phyloP scores from a whole-genome alignment of 2,888 invertebrate species.

The Odontocolon sp. region DNA sequence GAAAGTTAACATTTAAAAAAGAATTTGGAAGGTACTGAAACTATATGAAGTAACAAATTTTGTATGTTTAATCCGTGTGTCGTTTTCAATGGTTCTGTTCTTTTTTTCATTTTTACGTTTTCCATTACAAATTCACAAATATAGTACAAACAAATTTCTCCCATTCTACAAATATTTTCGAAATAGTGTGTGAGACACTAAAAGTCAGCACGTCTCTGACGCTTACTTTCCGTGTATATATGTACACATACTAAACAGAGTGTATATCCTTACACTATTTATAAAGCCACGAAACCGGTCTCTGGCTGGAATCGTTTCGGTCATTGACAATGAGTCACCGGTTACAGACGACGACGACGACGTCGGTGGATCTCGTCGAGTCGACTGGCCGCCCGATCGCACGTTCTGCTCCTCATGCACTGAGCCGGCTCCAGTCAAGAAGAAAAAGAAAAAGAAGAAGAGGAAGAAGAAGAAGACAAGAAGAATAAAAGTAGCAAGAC shows the following conservation, averaged over 20 bases:
- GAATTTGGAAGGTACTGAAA: too few species aligned
- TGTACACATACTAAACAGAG: constrained; percentile 2
- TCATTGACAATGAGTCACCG: constrained; percentile 75
- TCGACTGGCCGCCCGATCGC: constrained; percentile 58
- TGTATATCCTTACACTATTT: constrained; percentile 56
- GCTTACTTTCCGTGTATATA: constrained; percentile 3
- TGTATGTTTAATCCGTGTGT: too few species aligned
- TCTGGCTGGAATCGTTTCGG: constrained; percentile 65
- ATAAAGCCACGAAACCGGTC: constrained; percentile 72
- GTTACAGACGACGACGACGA: constrained; percentile 67
- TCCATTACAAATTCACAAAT: background rate
- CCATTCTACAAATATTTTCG: constrained; percentile 48
- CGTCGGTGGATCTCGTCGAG: constrained; percentile 61
- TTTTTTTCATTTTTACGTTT: background rate
- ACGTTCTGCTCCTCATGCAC: constrained; percentile 10
- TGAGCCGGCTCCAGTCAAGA: constrained; percentile 7
- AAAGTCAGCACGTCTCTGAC: constrained; percentile 39
- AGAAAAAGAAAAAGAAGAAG: constrained; percentile 10
- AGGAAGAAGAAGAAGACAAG: constrained; percentile 39
- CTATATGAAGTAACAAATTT: too few species aligned
- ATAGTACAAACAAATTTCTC: constrained; percentile 11
- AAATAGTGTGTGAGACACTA: constrained; percentile 39
- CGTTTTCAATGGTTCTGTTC: too few species aligned
- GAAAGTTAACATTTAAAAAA: too few species aligned
- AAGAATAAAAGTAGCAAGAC: constrained; percentile 42